Evolutionary conservation across 64 coral and sea anemone species (phyloP).

Genomic region (Hydrozoanthus tunicans): DNA sequence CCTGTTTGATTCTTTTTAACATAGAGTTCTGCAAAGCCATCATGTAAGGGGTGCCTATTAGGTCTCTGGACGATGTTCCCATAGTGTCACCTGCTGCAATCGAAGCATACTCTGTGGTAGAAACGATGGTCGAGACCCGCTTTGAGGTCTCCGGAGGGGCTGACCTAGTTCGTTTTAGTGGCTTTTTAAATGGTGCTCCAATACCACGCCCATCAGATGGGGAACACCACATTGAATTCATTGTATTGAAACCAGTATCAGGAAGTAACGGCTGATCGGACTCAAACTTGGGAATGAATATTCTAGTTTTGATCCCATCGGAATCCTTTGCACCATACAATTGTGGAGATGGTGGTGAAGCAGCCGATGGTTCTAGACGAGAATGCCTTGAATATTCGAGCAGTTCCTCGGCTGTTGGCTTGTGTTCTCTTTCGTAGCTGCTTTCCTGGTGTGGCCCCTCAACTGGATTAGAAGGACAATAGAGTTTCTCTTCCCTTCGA

Average conservation of each 20-base stretch:
- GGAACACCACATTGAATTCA: background rate
- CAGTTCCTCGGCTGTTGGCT: conserved; percentile 35
- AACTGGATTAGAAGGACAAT: background rate
- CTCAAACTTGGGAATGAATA: conserved; percentile 57
- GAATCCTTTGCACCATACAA: background rate
- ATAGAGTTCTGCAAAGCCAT: conserved; percentile 55
- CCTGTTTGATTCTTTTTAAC: conserved; percentile 53
- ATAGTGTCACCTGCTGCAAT: background rate
- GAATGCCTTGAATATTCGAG: conserved; percentile 18
- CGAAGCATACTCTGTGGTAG: conserved; percentile 11
- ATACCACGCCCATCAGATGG: conserved; percentile 5
- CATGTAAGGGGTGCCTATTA: conserved; percentile 43
- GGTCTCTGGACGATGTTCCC: conserved; percentile 17
- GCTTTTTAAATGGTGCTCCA: conserved; percentile 18
- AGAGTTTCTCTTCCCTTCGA: conserved; percentile 4
- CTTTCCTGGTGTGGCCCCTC: background rate
- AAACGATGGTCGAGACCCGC: conserved; percentile 30
- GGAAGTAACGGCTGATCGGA: background rate
- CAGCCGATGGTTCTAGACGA: background rate
- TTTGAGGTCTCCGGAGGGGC: conserved; percentile 46
- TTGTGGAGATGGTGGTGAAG: background rate
- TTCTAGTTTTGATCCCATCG: conserved; percentile 48
- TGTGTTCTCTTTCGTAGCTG: conserved; percentile 18
- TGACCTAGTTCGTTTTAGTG: conserved; percentile 50
- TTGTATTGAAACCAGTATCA: background rate